Evolutionary conservation across 2,888 invertebrate genomes (phyloP), one percentile per base, ranked within the genome.

Genomic region (Troides helena): DNA sequence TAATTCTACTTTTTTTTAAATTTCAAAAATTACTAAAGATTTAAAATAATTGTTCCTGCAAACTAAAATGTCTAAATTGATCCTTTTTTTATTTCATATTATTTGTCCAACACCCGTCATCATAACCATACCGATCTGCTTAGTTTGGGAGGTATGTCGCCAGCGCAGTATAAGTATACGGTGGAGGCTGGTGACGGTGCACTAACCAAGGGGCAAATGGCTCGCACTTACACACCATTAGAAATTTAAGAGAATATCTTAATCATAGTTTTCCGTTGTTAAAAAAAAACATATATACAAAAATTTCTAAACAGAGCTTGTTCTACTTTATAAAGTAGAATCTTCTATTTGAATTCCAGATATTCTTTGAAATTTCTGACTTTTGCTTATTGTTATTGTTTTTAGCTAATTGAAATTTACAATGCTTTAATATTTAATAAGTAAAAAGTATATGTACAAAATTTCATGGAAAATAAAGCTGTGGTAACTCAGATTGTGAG

Each of bases 91-190:
- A 78, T 80, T 85, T 88, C 88, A 88, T 87, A 88, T 84, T 79
- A 76, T 77, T 80, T 79, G 77, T 75, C 82, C 50, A 78, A 76
- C 81, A 77, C 77, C 78, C 73, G 71, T 71, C 75, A 73, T 71
- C 75, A 73, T 75, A 73, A 71, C 72, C 73, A 75, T 75, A 73
- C 65, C 75, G 74, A 71, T 72, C 66, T 70, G 67, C 80, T 75
- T 83, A 87, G 86, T 85, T 72, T 76, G 83, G 86, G 83, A 87
- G 86, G 86, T 87, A 87, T 83, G 87, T 87, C 77, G 69, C 77
- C 75, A 14, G 57, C 50, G 36, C 56, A 69, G 77, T 76, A 73
- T 78, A 68, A 63, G 43, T 74, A 71, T 74, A 69, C 74, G 74
- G 71, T 74, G 74, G 71, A 74, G 82, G 82, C 80, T 80, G 71